Percentiles rank a stretch among this genome's conserved stretches.
Conservation (phyloP, 2,113 vertebrate genomes). For the Seriola aureovittata region DNA sequence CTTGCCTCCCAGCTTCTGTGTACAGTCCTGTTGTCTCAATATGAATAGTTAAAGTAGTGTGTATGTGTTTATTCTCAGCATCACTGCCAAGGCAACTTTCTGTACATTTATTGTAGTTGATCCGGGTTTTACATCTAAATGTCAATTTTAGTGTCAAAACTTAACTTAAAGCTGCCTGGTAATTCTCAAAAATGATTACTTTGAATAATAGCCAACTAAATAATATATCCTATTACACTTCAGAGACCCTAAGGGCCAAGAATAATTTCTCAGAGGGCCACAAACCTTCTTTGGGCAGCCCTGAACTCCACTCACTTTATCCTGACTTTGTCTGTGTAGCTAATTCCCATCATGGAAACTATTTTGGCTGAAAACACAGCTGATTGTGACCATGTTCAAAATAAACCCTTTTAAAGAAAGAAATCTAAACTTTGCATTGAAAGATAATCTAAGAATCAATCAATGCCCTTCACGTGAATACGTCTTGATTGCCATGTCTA, state of each 20-base stretch:
- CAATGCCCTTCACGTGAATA: conserved; percentile 74
- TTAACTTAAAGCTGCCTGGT: not conserved
- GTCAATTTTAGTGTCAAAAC: conserved; percentile 7
- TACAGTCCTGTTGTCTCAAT: not conserved
- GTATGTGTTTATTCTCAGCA: not conserved
- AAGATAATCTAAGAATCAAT: conserved; percentile 80
- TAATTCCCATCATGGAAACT: conserved; percentile 61
- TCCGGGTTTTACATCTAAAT: conserved; percentile 1
- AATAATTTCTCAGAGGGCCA: conserved; percentile 36
- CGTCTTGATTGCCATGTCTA: conserved; percentile 81
- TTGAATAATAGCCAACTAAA: conserved; percentile 16
- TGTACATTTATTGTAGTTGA: conserved; percentile 8
- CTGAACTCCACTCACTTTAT: conserved; percentile 34
- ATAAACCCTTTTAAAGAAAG: conserved; percentile 59
- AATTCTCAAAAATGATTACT: conserved; percentile 19
- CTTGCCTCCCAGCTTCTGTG: not conserved
- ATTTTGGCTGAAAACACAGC: conserved; percentile 47
- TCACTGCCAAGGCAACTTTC: conserved; percentile 1
- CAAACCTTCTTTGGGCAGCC: conserved; percentile 30
- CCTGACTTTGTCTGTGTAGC: conserved; percentile 33
- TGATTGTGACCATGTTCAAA: conserved; percentile 59
- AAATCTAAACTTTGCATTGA: conserved; percentile 66
- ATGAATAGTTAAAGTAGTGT: conserved; percentile 10
- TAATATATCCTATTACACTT: conserved; percentile 19
- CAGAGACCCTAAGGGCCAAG: conserved; percentile 13